phyloP scores from a whole-genome alignment of 2,797 vertebrate genomes.

The Emydoidea blandingii region DNA sequence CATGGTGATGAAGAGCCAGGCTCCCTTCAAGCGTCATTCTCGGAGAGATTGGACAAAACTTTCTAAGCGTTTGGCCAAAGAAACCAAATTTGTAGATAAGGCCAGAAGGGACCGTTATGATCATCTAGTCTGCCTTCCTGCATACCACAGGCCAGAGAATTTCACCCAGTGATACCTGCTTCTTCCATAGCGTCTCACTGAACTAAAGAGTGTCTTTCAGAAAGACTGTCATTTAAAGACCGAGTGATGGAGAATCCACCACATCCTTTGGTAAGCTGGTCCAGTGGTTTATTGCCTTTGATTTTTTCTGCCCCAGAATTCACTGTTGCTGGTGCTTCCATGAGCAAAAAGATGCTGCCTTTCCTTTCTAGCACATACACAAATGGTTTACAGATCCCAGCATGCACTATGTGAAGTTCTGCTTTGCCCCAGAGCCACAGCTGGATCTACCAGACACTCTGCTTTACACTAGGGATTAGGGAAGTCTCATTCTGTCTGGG shows the following conservation, averaged over 20 bases:
- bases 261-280: neutral
- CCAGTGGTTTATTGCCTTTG: neutral
- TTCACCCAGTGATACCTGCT: neutral
- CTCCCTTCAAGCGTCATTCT: neutral
- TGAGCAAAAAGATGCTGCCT: neutral
- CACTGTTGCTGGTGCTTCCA: neutral
- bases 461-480: neutral
- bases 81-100: neutral
- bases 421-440: neutral
- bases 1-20: neutral
- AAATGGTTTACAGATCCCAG: neutral
- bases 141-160: rapidly evolving
- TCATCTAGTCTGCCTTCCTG: neutral
- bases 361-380: neutral
- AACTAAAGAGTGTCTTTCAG: neutral
- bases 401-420: neutral
- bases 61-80: rapidly evolving
- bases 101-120: neutral
- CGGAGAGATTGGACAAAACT: neutral
- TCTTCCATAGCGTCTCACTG: neutral
- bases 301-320: neutral
- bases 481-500: neutral
- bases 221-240: neutral
- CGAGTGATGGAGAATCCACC: neutral
- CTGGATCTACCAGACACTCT: neutral